These are phyloP conservation scores for Chiridota heheva DNA, from an alignment of 35 echinoderm and acorn worm genomes.

Conservation along the genomic window DNA sequence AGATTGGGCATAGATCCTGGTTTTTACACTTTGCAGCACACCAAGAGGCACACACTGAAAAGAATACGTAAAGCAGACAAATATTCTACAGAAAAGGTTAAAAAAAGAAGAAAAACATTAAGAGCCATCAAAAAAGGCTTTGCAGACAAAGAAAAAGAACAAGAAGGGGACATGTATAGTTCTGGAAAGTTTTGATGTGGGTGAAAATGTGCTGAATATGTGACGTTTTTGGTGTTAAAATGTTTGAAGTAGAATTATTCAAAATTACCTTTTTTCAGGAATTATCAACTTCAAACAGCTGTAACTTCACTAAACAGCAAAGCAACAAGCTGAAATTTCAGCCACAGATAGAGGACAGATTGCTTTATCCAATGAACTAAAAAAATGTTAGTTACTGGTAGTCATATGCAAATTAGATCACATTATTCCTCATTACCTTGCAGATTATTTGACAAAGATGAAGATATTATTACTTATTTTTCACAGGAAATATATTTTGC, in stretches of 20 bases:
- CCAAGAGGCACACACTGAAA: too few species aligned
- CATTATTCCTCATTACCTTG: too few species aligned
- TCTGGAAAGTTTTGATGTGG: not conserved
- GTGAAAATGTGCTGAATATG: not conserved
- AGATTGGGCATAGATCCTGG: too few species aligned
- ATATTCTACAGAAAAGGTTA: too few species aligned
- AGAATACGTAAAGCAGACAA: too few species aligned
- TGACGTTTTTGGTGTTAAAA: not conserved
- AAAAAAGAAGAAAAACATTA: not conserved
- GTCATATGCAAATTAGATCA: not conserved
- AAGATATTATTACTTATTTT: not conserved
- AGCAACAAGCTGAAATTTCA: not conserved
- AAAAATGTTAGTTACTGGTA: constrained; percentile 2
- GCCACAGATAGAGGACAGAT: not conserved
- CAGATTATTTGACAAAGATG: not conserved
- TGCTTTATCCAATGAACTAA: constrained; percentile 21
- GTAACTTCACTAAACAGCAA: not conserved
- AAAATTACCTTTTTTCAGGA: constrained; percentile 1
- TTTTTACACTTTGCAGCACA: too few species aligned
- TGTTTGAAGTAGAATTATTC: not conserved
- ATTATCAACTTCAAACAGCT: not conserved
- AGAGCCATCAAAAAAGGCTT: constrained; percentile 10
- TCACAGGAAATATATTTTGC: constrained; percentile 15
- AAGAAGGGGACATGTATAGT: constrained; percentile 14
- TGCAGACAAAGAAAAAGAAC: constrained; percentile 8